Percentiles rank a stretch among this genome's conserved stretches.
These are phyloP conservation scores for Malurus alboscapulatus DNA, from an alignment of 2,113 vertebrate genomes.

Conservation along the genomic window DNA sequence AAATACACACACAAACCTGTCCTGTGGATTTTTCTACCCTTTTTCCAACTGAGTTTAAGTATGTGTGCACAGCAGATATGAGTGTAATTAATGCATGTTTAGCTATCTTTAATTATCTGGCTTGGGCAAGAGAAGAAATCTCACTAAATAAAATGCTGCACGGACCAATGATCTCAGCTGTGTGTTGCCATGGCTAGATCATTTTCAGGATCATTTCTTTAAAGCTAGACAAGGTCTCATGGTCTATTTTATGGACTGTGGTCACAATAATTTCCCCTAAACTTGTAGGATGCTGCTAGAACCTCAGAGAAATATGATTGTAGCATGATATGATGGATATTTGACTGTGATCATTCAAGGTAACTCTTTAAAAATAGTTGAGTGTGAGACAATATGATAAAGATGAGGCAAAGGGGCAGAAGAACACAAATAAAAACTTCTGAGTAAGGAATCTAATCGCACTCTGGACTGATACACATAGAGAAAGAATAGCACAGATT, in stretches of 20 bases:
- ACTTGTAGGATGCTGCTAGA: background rate
- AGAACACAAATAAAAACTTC: background rate
- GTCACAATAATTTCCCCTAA: background rate
- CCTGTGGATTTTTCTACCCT: background rate
- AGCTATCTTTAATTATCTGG: background rate
- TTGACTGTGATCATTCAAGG: background rate
- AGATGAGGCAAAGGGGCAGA: background rate
- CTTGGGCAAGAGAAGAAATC: background rate
- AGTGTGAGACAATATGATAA: background rate
- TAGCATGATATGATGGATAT: background rate
- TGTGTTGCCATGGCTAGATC: background rate
- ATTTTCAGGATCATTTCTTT: background rate
- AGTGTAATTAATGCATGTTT: background rate
- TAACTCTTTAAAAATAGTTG: background rate
- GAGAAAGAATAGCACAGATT: background rate
- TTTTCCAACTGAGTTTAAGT: background rate
- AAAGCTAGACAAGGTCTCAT: background rate
- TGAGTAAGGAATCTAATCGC: background rate
- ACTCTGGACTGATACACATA: background rate
- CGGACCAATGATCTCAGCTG: background rate
- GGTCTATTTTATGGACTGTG: background rate
- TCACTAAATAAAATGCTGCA: background rate
- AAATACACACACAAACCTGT: background rate
- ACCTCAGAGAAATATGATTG: background rate
- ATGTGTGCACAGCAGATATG: background rate